Conservation (phyloP, 2,888 invertebrate species). For the Thera obeliscata region DNA sequence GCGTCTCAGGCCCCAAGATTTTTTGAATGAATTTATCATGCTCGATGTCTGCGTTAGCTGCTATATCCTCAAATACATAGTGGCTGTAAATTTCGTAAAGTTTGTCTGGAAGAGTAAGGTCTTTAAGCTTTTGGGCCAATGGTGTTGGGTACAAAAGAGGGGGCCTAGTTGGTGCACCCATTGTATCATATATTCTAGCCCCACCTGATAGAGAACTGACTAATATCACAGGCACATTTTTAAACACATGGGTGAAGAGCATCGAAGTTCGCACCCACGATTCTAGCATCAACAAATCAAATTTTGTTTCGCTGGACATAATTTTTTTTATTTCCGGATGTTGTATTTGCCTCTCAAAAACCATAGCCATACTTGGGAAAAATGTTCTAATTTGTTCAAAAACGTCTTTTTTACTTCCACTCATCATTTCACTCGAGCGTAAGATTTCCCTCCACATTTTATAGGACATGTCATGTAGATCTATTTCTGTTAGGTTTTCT, state of each 20-base stretch:
- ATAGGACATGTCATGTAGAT: conserved; percentile 52
- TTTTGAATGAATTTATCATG: conserved; percentile 38
- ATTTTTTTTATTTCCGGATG: conserved; percentile 30
- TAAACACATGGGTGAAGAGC: conserved; percentile 39
- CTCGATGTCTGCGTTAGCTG: conserved; percentile 11
- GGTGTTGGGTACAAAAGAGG: conserved; percentile 22
- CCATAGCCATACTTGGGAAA: conserved; percentile 13
- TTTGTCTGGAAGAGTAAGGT: conserved; percentile 33
- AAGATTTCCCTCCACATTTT: conserved; percentile 39
- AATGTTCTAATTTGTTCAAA: conserved; percentile 22
- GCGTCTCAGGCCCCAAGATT: conserved; percentile 45
- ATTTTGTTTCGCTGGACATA: conserved; percentile 28
- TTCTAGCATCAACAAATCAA: conserved; percentile 44
- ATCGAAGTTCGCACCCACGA: conserved; percentile 38
- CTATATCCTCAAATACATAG: conserved; percentile 24
- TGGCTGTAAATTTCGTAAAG: conserved; percentile 26
- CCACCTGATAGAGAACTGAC: conserved; percentile 37
- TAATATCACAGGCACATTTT: conserved; percentile 39
- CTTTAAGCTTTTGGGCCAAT: conserved; percentile 17
- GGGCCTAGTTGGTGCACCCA: conserved; percentile 28
- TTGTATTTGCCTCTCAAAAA: conserved; percentile 32
- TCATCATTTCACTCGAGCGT: conserved; percentile 15
- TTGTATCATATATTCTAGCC: conserved; percentile 19
- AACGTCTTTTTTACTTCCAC: conserved; percentile 18
- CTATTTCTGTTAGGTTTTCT: conserved; percentile 64